Evolutionary conservation across 2,888 invertebrate species (phyloP).

Genomic region (Charanyca ferruginea): DNA sequence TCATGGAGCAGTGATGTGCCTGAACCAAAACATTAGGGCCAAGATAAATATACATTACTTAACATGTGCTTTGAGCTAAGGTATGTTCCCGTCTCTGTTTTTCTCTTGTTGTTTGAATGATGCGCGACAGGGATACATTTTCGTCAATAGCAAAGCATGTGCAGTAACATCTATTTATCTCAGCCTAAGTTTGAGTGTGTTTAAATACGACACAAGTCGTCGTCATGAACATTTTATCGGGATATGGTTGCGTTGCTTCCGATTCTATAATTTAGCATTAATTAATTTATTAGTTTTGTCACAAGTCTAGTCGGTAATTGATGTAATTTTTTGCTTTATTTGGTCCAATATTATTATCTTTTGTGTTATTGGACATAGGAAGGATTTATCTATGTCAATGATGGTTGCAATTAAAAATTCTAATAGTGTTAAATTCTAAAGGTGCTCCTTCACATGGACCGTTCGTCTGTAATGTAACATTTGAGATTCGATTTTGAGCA

Average conservation of each 20-base stretch:
- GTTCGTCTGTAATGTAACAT: no score
- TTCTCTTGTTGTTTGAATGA: no score
- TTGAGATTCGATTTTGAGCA: no score
- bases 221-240: constrained; percentile 3
- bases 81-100: background rate
- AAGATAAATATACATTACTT: background rate
- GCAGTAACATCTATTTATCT: background rate
- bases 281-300: constrained; percentile 43
- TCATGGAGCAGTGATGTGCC: constrained; percentile 21
- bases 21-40: background rate
- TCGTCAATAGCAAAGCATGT: background rate
- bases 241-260: constrained; percentile 3
- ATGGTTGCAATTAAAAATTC: constrained; percentile 17
- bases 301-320: constrained; percentile 52
- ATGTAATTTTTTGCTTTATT: constrained; percentile 16
- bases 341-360: constrained; percentile 2
- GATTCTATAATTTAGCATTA: constrained; percentile 8
- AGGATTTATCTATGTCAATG: background rate
- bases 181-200: constrained; percentile 6
- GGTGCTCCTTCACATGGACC: no score
- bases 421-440: background rate
- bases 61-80: background rate
- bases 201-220: constrained; percentile 1
- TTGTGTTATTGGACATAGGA: constrained; percentile 7
- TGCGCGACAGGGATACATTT: background rate